Evolutionary conservation across 2,113 vertebrate species (phyloP).

Genomic region (Brachyhypopomus gauderio): DNA sequence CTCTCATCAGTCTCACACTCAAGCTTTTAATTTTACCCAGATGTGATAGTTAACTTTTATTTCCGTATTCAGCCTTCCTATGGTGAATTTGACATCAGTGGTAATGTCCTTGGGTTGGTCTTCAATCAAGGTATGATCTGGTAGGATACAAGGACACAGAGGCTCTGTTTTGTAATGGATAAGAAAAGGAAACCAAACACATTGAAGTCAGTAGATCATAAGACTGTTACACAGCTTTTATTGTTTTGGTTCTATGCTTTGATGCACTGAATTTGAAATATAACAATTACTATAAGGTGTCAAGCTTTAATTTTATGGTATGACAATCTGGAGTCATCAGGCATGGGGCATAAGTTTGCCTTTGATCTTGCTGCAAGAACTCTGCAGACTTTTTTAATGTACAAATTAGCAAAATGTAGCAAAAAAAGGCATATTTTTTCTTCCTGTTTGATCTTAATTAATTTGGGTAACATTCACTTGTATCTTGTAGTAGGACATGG

Average conservation of each 20-base stretch:
- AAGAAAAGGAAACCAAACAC: background rate
- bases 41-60: slow-evolving; percentile 2
- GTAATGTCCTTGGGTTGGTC: slow-evolving; percentile 93
- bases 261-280: background rate
- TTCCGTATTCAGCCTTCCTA: slow-evolving; percentile 86
- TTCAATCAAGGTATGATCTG: slow-evolving; percentile 99
- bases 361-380: too few relatives aligned
- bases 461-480: too few relatives aligned
- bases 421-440: too few relatives aligned
- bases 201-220: background rate
- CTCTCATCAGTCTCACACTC: background rate
- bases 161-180: background rate
- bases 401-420: too few relatives aligned
- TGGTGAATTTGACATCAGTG: slow-evolving; percentile 96
- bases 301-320: too few relatives aligned
- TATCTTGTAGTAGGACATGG: too few relatives aligned
- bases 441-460: too few relatives aligned
- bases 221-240: background rate
- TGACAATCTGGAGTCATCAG: too few relatives aligned
- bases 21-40: background rate
- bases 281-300: background rate
- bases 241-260: background rate
- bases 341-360: too few relatives aligned
- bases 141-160: slow-evolving; percentile 70
- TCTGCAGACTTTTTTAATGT: too few relatives aligned